Evolutionary conservation across 2,113 vertebrate genomes (phyloP).

Genomic region (Alouatta palliata): DNA sequence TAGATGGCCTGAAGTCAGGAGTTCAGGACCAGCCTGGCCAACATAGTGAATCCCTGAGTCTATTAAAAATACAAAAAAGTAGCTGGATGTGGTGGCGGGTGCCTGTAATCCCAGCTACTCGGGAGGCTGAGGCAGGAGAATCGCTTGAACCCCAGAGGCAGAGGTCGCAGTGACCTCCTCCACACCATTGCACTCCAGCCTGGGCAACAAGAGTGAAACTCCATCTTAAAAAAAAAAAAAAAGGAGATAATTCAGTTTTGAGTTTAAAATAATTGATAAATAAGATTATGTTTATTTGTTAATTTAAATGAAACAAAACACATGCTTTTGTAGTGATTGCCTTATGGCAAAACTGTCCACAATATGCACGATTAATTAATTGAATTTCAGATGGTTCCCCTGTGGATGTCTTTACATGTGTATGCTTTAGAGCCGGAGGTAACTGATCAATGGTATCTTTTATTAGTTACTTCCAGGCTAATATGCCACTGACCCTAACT

Average conservation of each 20-base stretch:
- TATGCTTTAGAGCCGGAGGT: neutral
- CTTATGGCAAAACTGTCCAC: neutral
- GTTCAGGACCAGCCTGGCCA: too few species aligned
- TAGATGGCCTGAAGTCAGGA: too few species aligned
- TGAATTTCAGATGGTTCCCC: neutral
- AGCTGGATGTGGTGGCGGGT: too few species aligned
- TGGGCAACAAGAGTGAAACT: too few species aligned
- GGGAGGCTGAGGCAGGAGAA: too few species aligned
- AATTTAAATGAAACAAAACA: neutral
- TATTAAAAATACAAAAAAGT: too few species aligned
- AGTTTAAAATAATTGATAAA: neutral
- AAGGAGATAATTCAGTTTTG: neutral
- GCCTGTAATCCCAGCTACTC: too few species aligned
- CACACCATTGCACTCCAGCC: too few species aligned
- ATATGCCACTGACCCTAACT: neutral
- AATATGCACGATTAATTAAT: neutral
- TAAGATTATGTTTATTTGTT: neutral
- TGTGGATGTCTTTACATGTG: neutral
- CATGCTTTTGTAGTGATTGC: neutral
- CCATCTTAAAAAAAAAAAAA: too few species aligned
- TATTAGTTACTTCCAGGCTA: neutral
- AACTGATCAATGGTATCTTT: neutral
- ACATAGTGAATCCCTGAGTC: too few species aligned
- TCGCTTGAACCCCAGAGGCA: too few species aligned
- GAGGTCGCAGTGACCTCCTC: too few species aligned